Conservation (phyloP, 2,113 vertebrate genomes). For the Amblyopsis rosae region DNA sequence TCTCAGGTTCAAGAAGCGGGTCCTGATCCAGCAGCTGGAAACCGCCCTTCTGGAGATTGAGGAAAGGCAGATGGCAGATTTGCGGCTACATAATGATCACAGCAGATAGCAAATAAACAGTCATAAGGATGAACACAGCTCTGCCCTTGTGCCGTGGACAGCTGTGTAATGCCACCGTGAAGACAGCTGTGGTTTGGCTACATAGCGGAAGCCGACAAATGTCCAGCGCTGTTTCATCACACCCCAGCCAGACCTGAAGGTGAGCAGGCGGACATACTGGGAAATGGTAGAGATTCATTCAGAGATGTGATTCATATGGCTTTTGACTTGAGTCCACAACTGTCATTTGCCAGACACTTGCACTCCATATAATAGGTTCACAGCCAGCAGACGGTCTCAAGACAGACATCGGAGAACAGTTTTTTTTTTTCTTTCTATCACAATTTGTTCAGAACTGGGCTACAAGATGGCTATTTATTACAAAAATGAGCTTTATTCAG, state of each 20-base stretch:
- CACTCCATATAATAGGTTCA: slow-evolving; percentile 26
- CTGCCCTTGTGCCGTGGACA: background rate
- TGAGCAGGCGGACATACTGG: slow-evolving; percentile 28
- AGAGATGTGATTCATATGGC: slow-evolving; percentile 54
- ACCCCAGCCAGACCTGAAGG: slow-evolving; percentile 9
- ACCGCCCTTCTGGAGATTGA: slow-evolving; percentile 84
- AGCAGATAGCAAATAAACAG: slow-evolving; percentile 77
- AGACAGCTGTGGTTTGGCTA: slow-evolving; percentile 5
- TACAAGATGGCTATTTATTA: slow-evolving; percentile 6
- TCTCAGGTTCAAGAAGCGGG: slow-evolving; percentile 95
- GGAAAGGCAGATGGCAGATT: slow-evolving; percentile 70
- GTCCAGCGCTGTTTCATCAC: slow-evolving; percentile 14
- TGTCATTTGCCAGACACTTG: slow-evolving; percentile 9
- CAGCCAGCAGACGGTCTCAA: slow-evolving; percentile 19
- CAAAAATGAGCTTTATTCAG: slow-evolving; percentile 55
- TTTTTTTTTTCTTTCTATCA: slow-evolving; percentile 4
- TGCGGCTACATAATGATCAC: slow-evolving; percentile 81
- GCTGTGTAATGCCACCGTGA: slow-evolving; percentile 9
- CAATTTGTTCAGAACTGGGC: background rate
- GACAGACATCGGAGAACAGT: slow-evolving; percentile 6
- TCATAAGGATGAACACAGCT: background rate
- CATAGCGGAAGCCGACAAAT: slow-evolving; percentile 19
- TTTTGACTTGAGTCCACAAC: slow-evolving; percentile 41
- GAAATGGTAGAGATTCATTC: slow-evolving; percentile 46
- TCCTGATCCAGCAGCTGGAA: slow-evolving; percentile 98